These are phyloP conservation scores for Actinernus sp. DNA, from an alignment of 92 coral and sea anemone genomes.

Conservation along the genomic window DNA sequence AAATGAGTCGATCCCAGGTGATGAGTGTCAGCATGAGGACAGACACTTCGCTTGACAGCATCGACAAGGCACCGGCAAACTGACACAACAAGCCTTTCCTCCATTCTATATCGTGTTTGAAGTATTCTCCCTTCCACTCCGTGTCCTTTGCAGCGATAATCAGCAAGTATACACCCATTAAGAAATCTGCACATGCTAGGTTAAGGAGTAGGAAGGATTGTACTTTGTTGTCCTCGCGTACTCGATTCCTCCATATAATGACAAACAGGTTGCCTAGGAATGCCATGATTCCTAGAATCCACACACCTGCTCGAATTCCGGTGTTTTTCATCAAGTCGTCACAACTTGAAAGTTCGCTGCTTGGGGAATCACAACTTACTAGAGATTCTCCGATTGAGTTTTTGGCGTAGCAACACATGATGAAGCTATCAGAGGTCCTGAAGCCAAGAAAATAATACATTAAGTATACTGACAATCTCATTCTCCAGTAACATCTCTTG, in stretches of 20 bases:
- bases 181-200: conserved; percentile 58
- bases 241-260: conserved; percentile 9
- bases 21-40: conserved; percentile 44
- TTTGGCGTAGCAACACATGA: conserved; percentile 48
- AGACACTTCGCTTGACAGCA: conserved; percentile 56
- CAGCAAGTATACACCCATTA: conserved; percentile 66
- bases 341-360: conserved; percentile 47
- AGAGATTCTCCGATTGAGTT: neutral
- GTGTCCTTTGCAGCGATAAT: conserved; percentile 45
- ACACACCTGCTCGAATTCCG: conserved; percentile 24
- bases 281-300: conserved; percentile 56
- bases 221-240: conserved; percentile 29
- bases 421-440: conserved; percentile 40
- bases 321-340: conserved; percentile 52
- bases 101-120: conserved; percentile 47
- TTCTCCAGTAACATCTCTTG: no score
- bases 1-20: conserved; percentile 53
- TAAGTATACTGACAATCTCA: neutral
- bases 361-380: conserved; percentile 8
- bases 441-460: neutral
- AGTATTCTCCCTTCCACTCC: conserved; percentile 50
- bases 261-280: conserved; percentile 45
- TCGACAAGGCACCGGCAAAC: conserved; percentile 46
- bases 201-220: conserved; percentile 58
- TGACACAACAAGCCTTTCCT: conserved; percentile 30